These are phyloP conservation scores for Zootermopsis nevadensis DNA, from an alignment of 2,888 invertebrate genomes.

Conservation along the genomic window DNA sequence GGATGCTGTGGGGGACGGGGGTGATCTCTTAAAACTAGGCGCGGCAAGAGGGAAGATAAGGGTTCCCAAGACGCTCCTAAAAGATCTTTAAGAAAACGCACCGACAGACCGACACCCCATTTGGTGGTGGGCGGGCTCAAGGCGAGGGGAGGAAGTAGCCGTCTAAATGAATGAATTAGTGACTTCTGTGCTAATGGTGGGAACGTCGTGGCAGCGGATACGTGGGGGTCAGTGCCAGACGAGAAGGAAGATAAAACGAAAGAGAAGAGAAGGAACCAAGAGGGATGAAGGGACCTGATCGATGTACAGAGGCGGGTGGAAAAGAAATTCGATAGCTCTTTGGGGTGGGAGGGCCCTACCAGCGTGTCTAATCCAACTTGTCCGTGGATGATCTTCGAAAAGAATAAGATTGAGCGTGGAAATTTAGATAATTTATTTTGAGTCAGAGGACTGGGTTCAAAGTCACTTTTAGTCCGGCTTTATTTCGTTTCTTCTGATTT, in stretches of 20 bases:
- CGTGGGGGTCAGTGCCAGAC: neutral
- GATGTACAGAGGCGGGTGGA: neutral
- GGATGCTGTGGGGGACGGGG: neutral
- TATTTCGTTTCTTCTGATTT: too few relatives aligned
- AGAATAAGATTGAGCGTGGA: too few relatives aligned
- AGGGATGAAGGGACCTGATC: neutral
- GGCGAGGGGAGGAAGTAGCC: neutral
- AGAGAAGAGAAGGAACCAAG: neutral
- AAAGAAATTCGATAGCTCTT: neutral
- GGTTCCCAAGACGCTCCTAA: neutral
- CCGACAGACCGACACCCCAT: neutral
- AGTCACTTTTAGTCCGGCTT: too few relatives aligned
- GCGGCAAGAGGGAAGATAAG: neutral
- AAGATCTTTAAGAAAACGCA: neutral
- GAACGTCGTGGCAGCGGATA: neutral
- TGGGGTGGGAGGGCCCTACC: neutral
- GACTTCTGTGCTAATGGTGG: neutral
- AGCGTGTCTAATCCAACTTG: neutral
- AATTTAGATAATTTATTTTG: too few relatives aligned
- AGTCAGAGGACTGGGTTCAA: too few relatives aligned
- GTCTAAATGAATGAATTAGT: slow-evolving; percentile 35
- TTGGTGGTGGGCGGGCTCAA: neutral
- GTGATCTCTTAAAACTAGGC: neutral
- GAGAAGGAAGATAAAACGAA: neutral
- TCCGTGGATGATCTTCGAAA: too few relatives aligned